Evolutionary conservation across 1,140 invertebrate species (phyloP), one percentile per base, ranked within the genome.

Genomic region (Globodera rostochiensis): DNA sequence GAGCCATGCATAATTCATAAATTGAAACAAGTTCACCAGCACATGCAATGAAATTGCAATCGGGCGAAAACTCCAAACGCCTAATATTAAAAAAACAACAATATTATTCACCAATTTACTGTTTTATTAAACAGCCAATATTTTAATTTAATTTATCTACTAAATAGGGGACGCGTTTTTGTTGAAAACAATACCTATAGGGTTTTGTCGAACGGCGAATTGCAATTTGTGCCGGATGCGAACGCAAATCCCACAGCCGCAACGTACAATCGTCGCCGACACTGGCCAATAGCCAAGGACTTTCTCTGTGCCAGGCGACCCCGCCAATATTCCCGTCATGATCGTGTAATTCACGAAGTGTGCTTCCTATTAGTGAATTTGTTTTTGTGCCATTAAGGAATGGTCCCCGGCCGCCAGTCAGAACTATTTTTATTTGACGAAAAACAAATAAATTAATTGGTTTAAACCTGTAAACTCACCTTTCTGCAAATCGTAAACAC

Each of bases 11-110:
- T 21, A 82, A 13, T 25, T 82, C 70, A 73, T 53, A 82, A 15
- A 82, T 78, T 13, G 79, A 80, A 57, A 82, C 78, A 7, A 74
- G 47, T 70, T 82, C 80, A 45, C 81, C 81, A 13, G 80, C 81
- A 64, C 81, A 82, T 46, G 60, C 81, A n/a, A 82, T 82, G 70
- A 57, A 82, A 73, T 66, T 82, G 73, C 81, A 82, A 77, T 82
- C 81, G 36, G 81, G 80, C 15, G 81, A 82, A 49, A 79, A 82
- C 66, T 82, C 69, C 15, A 82, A 53, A 15, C 77, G 53, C 46
- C 77, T 69, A 57, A 82, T 67, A 57, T 66, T 3, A 19, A 49
- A 9, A 9, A 36, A 36, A 36, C 36, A 36, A 36, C 36, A 36
- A 6, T 45, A 57, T 60, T 47, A 74, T 46, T 7, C 45, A 21